A percentile compares a stretch with the other conserved stretches of the same genome.
Evolutionary conservation across 2,113 vertebrate genomes (phyloP).

Genomic region (human (Homo sapiens)): DNA sequence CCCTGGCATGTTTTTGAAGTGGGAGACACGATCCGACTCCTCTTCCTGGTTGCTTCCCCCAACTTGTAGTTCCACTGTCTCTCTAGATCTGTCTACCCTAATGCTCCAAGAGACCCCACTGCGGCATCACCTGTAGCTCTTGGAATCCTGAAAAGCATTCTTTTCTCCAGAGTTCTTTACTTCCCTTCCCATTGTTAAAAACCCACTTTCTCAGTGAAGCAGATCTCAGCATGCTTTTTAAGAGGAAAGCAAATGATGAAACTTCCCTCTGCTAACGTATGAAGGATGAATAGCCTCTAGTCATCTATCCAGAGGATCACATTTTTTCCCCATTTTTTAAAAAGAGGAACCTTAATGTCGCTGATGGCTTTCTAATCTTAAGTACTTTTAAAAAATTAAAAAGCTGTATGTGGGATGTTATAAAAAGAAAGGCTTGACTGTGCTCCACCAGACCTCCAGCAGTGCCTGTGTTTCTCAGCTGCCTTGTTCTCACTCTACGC

Average conservation of each 20-base stretch:
- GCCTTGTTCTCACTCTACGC: not conserved
- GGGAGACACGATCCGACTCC: not conserved
- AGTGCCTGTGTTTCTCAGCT: not conserved
- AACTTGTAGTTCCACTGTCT: too few species aligned
- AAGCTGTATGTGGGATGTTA: not conserved
- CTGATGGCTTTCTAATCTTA: not conserved
- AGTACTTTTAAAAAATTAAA: not conserved
- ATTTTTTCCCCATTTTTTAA: not conserved
- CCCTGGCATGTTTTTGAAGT: not conserved
- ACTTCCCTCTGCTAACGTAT: not conserved
- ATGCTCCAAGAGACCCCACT: not conserved
- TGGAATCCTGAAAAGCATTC: not conserved
- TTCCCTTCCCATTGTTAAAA: not conserved
- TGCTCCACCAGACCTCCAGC: not conserved
- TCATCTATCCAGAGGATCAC: not conserved
- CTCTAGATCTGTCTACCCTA: too few species aligned
- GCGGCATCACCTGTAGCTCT: not conserved
- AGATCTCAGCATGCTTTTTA: not conserved
- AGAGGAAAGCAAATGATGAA: not conserved
- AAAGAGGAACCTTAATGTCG: not conserved
- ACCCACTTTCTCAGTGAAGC: not conserved
- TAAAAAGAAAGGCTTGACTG: not conserved
- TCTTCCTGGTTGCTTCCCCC: not conserved
- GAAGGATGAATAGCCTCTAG: not conserved
- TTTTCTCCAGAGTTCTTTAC: not conserved